Evolutionary conservation across 2,888 invertebrate genomes (phyloP), one percentile per base, ranked within the genome.

Genomic region (Athetis lepigone): DNA sequence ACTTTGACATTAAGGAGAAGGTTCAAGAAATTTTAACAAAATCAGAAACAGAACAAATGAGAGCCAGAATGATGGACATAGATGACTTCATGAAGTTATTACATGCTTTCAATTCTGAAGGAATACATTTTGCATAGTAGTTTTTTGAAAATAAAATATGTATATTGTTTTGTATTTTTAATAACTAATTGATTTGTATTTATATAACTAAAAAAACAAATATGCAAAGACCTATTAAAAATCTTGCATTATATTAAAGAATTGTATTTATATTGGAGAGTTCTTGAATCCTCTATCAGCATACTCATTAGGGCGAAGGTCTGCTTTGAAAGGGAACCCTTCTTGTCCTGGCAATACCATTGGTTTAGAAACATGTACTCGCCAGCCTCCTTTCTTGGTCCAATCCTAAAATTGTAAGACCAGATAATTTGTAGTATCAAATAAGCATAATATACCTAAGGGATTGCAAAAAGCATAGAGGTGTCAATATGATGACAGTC

Each of bases 21-120:
- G 95, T 99, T 2, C 97, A 97, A 79, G 94, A 96, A 36, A 96
- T 99, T 80, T 94, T 99, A 74, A 91, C 91, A 62, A 96, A 95
- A 58, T 95, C 96, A 62, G 96, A 96, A 70, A 97, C 97, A 83
- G 97, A 96, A 57, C 96, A 97, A 77, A 97, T 97, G 89, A 96
- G 99, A 84, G 98, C 99, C 0, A 95, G 99, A 82, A 97, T 97
- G 5, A 98, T 99, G 99, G 99, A 99, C 86, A 97, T 98, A 77
- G 99, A 99, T 94, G 99, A 99, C 88, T 99, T 99, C 88, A 97
- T 99, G 94, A 96, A 95, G 73, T 92, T 99, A 60, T 92, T 99
- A 82, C 96, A 98, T 90, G 97, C 97, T 37, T 99, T 99, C 89
- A 99, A 99, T 92, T 96, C 96, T 56, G 97, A 97, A 90, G 99